Base-by-base conservation (phyloP, 2,113 vertebrate genomes). In the Ammodytes marinus region DNA sequence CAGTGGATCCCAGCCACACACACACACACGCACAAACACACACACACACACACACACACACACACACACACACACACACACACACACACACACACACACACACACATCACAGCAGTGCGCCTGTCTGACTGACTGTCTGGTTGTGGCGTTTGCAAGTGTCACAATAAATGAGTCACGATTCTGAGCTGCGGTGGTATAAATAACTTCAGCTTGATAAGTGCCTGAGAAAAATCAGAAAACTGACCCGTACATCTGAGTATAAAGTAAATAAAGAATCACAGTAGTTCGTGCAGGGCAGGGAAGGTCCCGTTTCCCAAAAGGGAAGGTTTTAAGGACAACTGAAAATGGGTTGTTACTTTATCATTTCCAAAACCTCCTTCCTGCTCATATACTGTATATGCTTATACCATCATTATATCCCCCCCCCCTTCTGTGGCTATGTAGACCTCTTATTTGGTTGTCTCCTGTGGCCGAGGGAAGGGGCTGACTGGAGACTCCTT, bases 401-500 rank as follows among this genome's bases (percentile, higher is more conserved):
- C 42, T 47, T 74, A 64, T 72, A 68, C 59, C 78, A 76, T 83
- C 72, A 77, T 89, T 79, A 85, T 66, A 19, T 58, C 72, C 10
- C 37, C 47, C 45, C 50, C 39, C n/a, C 50, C 47, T n/a, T 55
- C 42, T 14, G 53, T 64, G 50, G 63, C 64, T 69, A 67, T 12
- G 17, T 45, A 82, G 77, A 86, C 85, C 69, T 91, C 86, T 94
- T 87, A 91, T 94, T 92, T 85, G 80, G 82, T 77, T 74, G 86
- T 92, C 90, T 93, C 83, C 69, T 92, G 89, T 66, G 86, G 86
- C 88, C 11, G 55, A 89, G 83, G 69, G 64, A 84, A 87, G 83
- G 77, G 88, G 88, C 92, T 90, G 74, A 81, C 85, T 91, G 87
- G 91, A 93, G 93, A 89, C 91, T 94, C 92, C 93, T 70, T 84